These are phyloP conservation scores for Neocrepidodera transversa DNA, from an alignment of 2,888 invertebrate genomes.

Conservation along the genomic window DNA sequence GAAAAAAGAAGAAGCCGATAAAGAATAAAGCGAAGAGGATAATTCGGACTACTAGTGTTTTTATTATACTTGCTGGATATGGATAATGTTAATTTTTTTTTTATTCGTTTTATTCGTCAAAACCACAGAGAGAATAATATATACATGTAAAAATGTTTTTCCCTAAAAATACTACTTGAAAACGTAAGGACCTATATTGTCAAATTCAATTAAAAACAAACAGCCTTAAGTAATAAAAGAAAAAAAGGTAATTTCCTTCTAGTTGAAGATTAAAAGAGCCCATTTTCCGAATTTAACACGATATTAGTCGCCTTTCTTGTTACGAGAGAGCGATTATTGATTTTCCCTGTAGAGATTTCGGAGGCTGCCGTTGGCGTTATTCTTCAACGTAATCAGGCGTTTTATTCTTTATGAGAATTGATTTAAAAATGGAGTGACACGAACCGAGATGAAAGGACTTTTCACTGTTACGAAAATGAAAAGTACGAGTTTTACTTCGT, in stretches of 20 bases:
- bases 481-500: background rate
- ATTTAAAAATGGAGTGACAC: conserved; percentile 27
- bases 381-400: conserved; percentile 30
- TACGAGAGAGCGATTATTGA: conserved; percentile 25
- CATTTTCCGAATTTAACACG: conserved; percentile 24
- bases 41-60: too few relatives aligned
- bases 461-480: conserved; percentile 1
- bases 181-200: too few relatives aligned
- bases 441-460: conserved; percentile 8
- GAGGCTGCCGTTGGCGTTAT: conserved; percentile 24
- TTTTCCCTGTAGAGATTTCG: conserved; percentile 18
- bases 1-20: too few relatives aligned
- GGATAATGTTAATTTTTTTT: too few relatives aligned
- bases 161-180: too few relatives aligned
- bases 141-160: too few relatives aligned
- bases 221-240: too few relatives aligned
- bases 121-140: too few relatives aligned
- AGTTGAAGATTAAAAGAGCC: conserved; percentile 20
- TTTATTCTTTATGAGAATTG: conserved; percentile 29
- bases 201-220: too few relatives aligned
- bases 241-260: conserved; percentile 13
- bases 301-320: conserved; percentile 26
- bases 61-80: too few relatives aligned
- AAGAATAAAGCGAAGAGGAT: too few relatives aligned
- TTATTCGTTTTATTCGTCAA: too few relatives aligned